Evolutionary conservation across 2,797 vertebrate genomes (phyloP).

Genomic region (Acipenser ruthenus): DNA sequence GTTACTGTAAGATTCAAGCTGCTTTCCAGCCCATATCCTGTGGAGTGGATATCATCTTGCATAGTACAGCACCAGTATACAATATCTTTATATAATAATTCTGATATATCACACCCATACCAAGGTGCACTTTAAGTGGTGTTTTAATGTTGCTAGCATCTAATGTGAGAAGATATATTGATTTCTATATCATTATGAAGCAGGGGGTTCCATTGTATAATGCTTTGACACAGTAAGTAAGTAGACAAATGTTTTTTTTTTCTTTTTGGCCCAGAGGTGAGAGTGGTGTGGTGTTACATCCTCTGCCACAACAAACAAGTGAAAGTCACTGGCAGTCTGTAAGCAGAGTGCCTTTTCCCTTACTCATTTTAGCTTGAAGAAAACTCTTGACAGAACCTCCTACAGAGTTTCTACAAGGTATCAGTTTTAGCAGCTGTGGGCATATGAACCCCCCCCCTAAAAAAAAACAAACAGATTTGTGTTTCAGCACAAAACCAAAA

Average conservation of each 20-base stretch:
- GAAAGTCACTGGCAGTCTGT: not conserved
- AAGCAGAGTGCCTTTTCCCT: not conserved
- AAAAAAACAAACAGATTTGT: not conserved
- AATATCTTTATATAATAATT: too few species aligned
- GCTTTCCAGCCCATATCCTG: too few species aligned
- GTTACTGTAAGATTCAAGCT: too few species aligned
- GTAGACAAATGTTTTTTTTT: not conserved
- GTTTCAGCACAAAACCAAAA: constrained; percentile 2
- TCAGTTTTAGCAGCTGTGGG: not conserved
- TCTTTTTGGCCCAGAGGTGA: not conserved
- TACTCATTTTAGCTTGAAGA: not conserved
- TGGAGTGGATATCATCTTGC: too few species aligned
- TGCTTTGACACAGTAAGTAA: not conserved
- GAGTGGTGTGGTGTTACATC: not conserved
- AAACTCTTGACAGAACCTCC: not conserved
- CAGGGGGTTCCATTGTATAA: not conserved
- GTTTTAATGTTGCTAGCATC: not conserved
- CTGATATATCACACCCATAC: too few species aligned
- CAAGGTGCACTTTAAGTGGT: not conserved
- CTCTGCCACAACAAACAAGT: not conserved
- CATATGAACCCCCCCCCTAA: too few species aligned
- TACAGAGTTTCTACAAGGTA: not conserved
- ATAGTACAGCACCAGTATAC: too few species aligned
- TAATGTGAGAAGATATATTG: too few species aligned
- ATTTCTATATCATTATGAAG: too few species aligned